A percentile compares a stretch with the other conserved stretches of the same genome.
These are phyloP conservation scores for Apomyelois bistriatella DNA, from an alignment of 2,888 invertebrate species.

Conservation along the genomic window DNA sequence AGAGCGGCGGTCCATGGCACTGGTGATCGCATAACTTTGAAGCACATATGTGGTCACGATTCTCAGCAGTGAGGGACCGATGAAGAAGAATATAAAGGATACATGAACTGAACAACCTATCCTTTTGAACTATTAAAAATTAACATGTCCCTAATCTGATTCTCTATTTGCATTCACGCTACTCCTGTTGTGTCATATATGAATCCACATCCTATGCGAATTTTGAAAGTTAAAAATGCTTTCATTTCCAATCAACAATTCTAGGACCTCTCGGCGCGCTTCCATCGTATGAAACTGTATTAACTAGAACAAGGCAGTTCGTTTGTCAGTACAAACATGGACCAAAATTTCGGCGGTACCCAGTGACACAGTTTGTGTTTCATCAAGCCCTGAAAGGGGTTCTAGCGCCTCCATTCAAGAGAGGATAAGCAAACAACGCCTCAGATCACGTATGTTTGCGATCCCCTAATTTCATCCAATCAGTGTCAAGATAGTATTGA, in stretches of 20 bases:
- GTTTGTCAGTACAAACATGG: slow-evolving; percentile 58
- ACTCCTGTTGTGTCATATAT: too few relatives aligned
- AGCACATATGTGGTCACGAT: too few relatives aligned
- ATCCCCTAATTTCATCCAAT: slow-evolving; percentile 60
- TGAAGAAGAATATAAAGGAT: too few relatives aligned
- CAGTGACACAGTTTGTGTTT: slow-evolving; percentile 74
- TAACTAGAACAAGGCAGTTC: slow-evolving; percentile 51
- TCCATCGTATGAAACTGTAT: slow-evolving; percentile 45
- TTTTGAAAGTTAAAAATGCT: background rate
- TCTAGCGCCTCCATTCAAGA: slow-evolving; percentile 48
- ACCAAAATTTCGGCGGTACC: slow-evolving; percentile 61
- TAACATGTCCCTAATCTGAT: too few relatives aligned
- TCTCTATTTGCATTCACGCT: too few relatives aligned
- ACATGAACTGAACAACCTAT: too few relatives aligned
- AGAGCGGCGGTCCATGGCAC: too few relatives aligned
- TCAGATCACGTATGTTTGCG: slow-evolving; percentile 53
- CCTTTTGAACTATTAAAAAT: too few relatives aligned
- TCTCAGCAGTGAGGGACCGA: too few relatives aligned
- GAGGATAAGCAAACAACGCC: slow-evolving; percentile 50
- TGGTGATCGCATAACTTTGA: too few relatives aligned
- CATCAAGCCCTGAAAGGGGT: slow-evolving; percentile 65
- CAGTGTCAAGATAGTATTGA: slow-evolving; percentile 43
- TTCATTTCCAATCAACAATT: background rate
- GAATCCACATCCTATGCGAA: too few relatives aligned
- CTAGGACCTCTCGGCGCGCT: background rate